phyloP scores from a whole-genome alignment of 2,113 vertebrate genomes.

The Rhea pennata region DNA sequence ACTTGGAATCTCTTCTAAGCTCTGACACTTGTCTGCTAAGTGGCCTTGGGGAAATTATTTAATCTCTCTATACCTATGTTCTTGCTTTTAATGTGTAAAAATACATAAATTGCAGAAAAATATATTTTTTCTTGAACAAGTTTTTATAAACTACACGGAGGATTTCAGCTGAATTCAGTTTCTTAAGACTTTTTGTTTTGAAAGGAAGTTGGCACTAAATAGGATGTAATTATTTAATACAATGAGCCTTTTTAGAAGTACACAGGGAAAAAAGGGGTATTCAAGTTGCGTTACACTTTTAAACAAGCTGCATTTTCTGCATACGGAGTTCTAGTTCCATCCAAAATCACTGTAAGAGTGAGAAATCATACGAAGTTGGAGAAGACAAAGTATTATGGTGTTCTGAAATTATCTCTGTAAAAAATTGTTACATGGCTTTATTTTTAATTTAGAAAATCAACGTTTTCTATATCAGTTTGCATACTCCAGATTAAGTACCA shows the following conservation, averaged over 20 bases:
- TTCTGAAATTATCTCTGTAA: accelerated
- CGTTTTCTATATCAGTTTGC: not conserved
- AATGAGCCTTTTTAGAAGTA: not conserved
- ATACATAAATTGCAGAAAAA: not conserved
- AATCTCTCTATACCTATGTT: not conserved
- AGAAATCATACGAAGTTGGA: not conserved
- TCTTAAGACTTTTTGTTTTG: not conserved
- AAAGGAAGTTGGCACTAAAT: not conserved
- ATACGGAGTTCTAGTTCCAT: not conserved
- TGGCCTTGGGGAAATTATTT: not conserved
- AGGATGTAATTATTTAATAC: not conserved
- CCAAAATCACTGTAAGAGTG: not conserved
- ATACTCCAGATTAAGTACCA: not conserved
- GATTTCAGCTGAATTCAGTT: not conserved
- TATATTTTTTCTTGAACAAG: not conserved
- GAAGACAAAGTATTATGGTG: not conserved
- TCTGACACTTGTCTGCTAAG: not conserved
- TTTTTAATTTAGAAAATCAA: not conserved
- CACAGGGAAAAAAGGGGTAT: not conserved
- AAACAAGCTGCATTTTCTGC: not conserved
- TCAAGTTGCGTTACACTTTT: not conserved
- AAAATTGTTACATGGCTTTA: not conserved
- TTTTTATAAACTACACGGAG: not conserved
- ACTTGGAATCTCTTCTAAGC: not conserved
- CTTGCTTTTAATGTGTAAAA: not conserved